phyloP scores from a whole-genome alignment of 2,888 invertebrate genomes.

The Doris montereyensis region DNA sequence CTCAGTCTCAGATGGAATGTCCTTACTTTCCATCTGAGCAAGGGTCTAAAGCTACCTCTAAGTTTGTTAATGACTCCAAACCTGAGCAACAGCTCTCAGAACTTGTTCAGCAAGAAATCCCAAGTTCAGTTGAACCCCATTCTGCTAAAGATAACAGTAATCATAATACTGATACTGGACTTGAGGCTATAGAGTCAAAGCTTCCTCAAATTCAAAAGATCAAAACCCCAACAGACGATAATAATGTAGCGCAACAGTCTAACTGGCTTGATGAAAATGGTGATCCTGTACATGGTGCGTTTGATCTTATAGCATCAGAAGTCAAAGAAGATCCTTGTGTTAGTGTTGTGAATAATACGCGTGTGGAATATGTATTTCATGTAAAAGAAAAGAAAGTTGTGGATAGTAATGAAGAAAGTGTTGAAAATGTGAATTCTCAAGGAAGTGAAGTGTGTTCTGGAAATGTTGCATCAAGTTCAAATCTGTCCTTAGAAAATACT shows the following conservation, averaged over 20 bases:
- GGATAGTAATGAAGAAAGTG: not conserved
- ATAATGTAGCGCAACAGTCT: not conserved
- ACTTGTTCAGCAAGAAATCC: no score
- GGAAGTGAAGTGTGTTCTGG: not conserved
- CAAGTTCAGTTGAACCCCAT: no score
- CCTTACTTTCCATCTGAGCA: not conserved
- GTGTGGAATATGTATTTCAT: constrained; percentile 39
- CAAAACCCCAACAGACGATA: no score
- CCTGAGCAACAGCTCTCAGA: no score
- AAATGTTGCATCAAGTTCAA: not conserved
- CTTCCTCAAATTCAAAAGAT: no score
- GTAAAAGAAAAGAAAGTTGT: constrained; percentile 33
- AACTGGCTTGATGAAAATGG: constrained; percentile 43
- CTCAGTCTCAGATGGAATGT: not conserved
- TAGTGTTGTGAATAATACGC: not conserved
- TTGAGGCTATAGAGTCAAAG: no score
- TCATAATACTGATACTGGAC: no score
- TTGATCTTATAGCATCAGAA: constrained; percentile 22
- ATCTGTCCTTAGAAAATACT: not conserved
- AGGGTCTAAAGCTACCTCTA: no score
- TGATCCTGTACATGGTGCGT: constrained; percentile 39
- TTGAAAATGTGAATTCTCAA: not conserved
- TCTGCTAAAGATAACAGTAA: no score
- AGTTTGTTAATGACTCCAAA: no score
- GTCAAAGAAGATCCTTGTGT: constrained; percentile 5